Percentiles rank a stretch among this genome's conserved stretches.
Evolutionary conservation across 2,797 vertebrate species (phyloP).

Genomic region (Acipenser transmontanus): DNA sequence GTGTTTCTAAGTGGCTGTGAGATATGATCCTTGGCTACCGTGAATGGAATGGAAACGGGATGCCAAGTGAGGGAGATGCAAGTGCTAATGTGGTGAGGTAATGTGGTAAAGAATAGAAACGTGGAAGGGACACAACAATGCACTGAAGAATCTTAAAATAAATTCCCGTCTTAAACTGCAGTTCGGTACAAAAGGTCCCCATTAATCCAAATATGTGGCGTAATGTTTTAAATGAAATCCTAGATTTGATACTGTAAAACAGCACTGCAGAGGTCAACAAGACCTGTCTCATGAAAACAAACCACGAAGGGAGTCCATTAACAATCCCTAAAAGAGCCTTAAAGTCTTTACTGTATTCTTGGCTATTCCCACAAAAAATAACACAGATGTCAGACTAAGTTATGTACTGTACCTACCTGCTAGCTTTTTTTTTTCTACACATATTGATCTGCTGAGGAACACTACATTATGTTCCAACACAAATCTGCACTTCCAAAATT

Average conservation of each 20-base stretch:
- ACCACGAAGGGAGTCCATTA: too few species aligned
- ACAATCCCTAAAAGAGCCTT: too few species aligned
- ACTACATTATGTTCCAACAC: too few species aligned
- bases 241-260: neutral
- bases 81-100: conserved; percentile 63
- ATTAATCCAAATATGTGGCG: neutral
- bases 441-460: too few species aligned
- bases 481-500: too few species aligned
- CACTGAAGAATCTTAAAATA: conserved; percentile 60
- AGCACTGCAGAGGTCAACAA: too few species aligned
- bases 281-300: too few species aligned
- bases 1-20: conserved; percentile 80
- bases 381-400: too few species aligned
- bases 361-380: too few species aligned
- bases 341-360: too few species aligned
- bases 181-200: conserved; percentile 14
- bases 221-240: neutral
- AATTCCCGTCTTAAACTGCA: conserved; percentile 23
- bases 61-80: conserved; percentile 59
- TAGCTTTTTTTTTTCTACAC: too few species aligned
- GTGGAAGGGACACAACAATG: conserved; percentile 51
- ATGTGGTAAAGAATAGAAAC: conserved; percentile 64
- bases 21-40: conserved; percentile 72
- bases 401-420: too few species aligned
- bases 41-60: conserved; percentile 76